These are phyloP conservation scores for Ameiurus melas DNA, from an alignment of 2,113 vertebrate species.

Conservation along the genomic window DNA sequence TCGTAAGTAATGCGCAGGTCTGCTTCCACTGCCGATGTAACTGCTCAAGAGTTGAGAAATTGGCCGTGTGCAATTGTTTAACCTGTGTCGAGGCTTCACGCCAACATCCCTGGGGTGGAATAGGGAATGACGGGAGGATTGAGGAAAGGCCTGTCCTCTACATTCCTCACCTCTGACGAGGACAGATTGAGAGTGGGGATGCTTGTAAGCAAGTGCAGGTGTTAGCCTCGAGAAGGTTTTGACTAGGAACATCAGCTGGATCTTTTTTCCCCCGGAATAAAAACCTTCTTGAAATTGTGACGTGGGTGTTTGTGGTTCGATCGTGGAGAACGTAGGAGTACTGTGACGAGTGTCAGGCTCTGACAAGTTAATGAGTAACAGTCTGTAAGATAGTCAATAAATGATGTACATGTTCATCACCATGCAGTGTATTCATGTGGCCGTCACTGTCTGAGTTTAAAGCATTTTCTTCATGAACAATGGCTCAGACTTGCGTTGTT, in stretches of 20 bases:
- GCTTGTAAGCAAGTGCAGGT: conserved; percentile 6
- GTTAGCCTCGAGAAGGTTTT: not conserved
- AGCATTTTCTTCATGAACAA: conserved; percentile 5
- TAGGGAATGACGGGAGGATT: conserved; percentile 14
- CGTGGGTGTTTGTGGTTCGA: not conserved
- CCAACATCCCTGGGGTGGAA: not conserved
- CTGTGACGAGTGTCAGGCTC: not conserved
- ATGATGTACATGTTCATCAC: conserved; percentile 13
- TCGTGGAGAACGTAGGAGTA: not conserved
- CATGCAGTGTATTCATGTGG: conserved; percentile 29
- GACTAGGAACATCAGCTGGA: not conserved
- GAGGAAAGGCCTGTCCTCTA: conserved; percentile 15
- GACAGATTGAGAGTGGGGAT: conserved; percentile 18
- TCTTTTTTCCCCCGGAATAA: not conserved
- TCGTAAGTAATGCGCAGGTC: not conserved
- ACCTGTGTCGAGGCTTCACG: conserved; percentile 1
- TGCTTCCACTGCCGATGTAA: not conserved
- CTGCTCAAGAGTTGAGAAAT: not conserved
- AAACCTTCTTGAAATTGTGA: not conserved
- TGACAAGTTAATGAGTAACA: conserved; percentile 14
- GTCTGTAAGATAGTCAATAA: conserved; percentile 30
- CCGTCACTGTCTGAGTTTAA: conserved; percentile 6
- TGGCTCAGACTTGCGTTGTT: not conserved
- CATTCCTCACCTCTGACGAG: conserved; percentile 26
- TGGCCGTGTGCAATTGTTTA: not conserved